Base-by-base conservation (phyloP, 2,888 invertebrate genomes). In the Apodemia zela region DNA sequence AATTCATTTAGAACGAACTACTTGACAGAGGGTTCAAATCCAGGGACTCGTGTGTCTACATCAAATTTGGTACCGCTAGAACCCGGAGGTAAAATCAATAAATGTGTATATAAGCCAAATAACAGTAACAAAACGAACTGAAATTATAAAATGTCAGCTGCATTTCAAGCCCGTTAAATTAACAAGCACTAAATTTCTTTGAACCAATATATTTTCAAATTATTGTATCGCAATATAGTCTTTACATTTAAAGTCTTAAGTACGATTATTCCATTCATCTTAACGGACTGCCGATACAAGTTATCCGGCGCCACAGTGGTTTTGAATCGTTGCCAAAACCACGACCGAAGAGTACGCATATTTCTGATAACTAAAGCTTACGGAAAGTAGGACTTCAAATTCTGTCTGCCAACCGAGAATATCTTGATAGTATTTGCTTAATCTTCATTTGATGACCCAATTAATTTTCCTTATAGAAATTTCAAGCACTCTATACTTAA, bases 291-390 rank as follows among this genome's bases (percentile, higher is more conserved):
- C 63, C 59, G 58, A 62, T 62, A 58, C 67, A 68, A 68, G 68
- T 67, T 65, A 68, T 64, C 65, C 67, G 67, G 68, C 67, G 70
- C 66, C 68, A 13, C 11, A 61, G 60, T 62, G 33, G 17, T 64
- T 73, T 73, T 78, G 77, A 75, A 69, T 60, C 68, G 60, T 62
- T 79, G 80, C 80, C 80, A 80, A 76, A 69, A 66, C 66, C 65
- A 66, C 68, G 63, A 66, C 65, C 63, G 18, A 62, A 58, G 65
- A 62, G 64, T 57, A 68, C 65, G 66, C 67, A 69, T 69, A 69
- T 60, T 66, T 65, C 64, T 65, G 42, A 59, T 54, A 64, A 64
- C 64, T 49, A 65, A 65, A 65, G 59, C 64, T 60, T 60, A 59
- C 60, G 61, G 64, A 68, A 62, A 63, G 42, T 62, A 51, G 54